Evolutionary conservation across 2,113 vertebrate species (phyloP), one percentile per base, ranked within the genome.

Genomic region (Sinosuthora webbiana): DNA sequence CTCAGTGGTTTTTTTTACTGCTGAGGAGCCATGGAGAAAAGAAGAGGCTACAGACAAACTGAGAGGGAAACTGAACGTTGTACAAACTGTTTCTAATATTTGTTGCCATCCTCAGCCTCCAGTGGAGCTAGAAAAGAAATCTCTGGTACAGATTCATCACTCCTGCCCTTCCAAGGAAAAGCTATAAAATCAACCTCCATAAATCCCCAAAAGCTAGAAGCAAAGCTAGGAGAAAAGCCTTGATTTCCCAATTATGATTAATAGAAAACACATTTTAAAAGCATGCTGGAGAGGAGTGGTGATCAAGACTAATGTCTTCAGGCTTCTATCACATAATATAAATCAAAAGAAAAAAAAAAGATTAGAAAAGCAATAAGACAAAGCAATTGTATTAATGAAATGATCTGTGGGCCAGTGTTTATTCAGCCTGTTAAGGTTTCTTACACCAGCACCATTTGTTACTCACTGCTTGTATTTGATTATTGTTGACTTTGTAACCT

Each of bases 51-150:
- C 60, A 86, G 83, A 52, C 35, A 41, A 42, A 59, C 20, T n/a
- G 33, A 5, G n/a, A 84, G 68, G 49, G n/a, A 82, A 83, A 49
- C 11, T 4, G 49, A 71, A 44, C 0, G 0, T 39, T 70, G 21
- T 31, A 25, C 6, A 11, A 63, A 30, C 31, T 79, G 7, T 42
- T 73, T 60, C 41, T 73, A 65, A 10, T 59, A 41, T 47, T 78
- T 89, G n/a, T 68, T 83, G 57, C 59, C n/a, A 21, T 87, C 73
- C 27, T 80, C 60, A 70, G 64, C 35, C 52, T 63, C 52, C 7
- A 9, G 13, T 60, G 22, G 41, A 64, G 39, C 41, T 27, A 33
- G 64, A 67, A 67, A 35, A 67, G 63, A 69, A 79, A 88, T 37
- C 19, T 56, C 41, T 59, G 30, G 42, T 75, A 70, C 23, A 70